Base-by-base conservation (phyloP, 2,113 vertebrate species). In the Carettochelys insculpta region DNA sequence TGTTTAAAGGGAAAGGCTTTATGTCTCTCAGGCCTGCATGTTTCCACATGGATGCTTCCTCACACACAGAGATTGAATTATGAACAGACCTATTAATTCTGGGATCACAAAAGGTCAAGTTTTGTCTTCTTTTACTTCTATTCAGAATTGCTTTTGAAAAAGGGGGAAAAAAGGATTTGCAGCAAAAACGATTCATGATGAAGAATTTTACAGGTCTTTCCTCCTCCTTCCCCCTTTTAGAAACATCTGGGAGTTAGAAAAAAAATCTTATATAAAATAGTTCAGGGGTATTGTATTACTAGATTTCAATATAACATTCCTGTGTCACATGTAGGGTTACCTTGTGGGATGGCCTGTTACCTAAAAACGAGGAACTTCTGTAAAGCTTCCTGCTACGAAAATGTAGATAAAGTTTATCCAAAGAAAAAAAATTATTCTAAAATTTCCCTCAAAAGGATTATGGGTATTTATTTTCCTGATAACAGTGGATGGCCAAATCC, bases 21-120 rank as follows among this genome's bases (percentile, higher is more conserved):
- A 96, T 98, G 98, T 98, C 97, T 98, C 98, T 97, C 97, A 97
- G 97, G 96, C 98, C 97, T 97, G 96, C 97, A 97, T 97, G 96
- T 98, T 98, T 98, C 98, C 98, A 98, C 98, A 98, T 98, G 98
- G 98, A 95, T 98, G 98, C 97, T 96, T 94, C 96, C 98, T 96
- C 98, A 98, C 98, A 98, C 98, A 98, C 97, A 97, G 93, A 98
- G 98, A 98, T 97, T 98, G 98, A 98, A 98, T 98, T 98, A 98
- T 98, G 98, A 98, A 98, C 98, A 98, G 98, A 97, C 97, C 97
- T 98, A 98, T 98, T 98, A 98, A 98, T 98, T 97, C 97, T 91
- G 97, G 97, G 98, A 98, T 98, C 98, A 97, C 95, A 96, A 97
- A 97, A 98, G 98, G 98, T 98, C 98, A 98, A 98, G 97, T 98